Evolutionary conservation across 1,140 invertebrate species (phyloP).

Genomic region (Heliconius hewitsoni): DNA sequence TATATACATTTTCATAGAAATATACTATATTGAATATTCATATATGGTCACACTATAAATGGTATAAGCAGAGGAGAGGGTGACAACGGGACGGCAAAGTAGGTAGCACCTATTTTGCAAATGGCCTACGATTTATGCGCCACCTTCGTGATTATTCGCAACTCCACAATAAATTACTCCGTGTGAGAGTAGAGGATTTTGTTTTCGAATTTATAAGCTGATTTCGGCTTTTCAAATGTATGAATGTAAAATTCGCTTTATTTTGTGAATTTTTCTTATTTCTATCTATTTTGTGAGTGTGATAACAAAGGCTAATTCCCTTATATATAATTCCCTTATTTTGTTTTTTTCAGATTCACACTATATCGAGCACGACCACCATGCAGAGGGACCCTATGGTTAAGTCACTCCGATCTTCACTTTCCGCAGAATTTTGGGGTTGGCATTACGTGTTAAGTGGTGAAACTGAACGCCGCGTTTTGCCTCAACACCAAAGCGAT

Average conservation of each 20-base stretch:
- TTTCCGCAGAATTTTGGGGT: too few species aligned
- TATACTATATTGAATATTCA: background rate
- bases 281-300: background rate
- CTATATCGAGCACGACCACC: too few species aligned
- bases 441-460: too few species aligned
- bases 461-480: too few species aligned
- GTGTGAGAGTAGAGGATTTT: constrained; percentile 64
- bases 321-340: too few species aligned
- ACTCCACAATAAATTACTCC: constrained; percentile 73
- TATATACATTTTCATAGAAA: background rate
- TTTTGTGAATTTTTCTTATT: background rate
- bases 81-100: constrained; percentile 60
- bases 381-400: too few species aligned
- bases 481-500: too few species aligned
- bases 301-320: too few species aligned
- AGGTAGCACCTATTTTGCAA: constrained; percentile 79
- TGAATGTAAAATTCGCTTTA: background rate
- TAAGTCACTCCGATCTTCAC: too few species aligned
- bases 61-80: constrained; percentile 46
- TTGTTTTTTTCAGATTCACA: too few species aligned
- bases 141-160: constrained; percentile 75
- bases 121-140: constrained; percentile 78
- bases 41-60: constrained; percentile 11
- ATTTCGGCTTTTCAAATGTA: constrained; percentile 47
- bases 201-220: constrained; percentile 74